Conservation (phyloP, 2,113 vertebrate genomes). For the Crotophaga sulcirostris region DNA sequence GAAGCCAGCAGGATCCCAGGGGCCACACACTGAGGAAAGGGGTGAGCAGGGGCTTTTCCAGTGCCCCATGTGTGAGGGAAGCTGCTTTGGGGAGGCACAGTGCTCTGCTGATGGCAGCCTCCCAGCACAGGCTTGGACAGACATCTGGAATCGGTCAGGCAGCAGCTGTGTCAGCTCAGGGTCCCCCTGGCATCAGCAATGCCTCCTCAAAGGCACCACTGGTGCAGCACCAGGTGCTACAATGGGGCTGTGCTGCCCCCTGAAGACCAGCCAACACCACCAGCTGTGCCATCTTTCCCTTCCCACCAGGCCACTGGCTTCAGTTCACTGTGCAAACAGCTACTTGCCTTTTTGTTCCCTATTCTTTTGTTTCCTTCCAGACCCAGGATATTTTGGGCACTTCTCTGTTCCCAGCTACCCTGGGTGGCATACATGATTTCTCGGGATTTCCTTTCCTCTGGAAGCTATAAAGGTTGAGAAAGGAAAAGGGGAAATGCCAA, state of each 20-base stretch:
- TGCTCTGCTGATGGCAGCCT: neutral
- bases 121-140: neutral
- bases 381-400: neutral
- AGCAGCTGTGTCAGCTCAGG: neutral
- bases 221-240: neutral
- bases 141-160: no score
- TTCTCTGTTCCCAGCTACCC: neutral
- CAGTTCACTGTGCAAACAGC: neutral
- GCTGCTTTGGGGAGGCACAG: neutral
- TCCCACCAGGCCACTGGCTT: neutral
- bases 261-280: neutral
- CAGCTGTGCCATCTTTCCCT: neutral
- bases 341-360: neutral
- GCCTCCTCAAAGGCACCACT: neutral
- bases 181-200: neutral
- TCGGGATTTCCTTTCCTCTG: neutral
- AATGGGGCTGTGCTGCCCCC: no score
- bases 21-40: neutral
- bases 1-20: accelerated
- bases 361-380: neutral
- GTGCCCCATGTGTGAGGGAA: neutral
- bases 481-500: neutral
- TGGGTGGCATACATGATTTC: neutral
- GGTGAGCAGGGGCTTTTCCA: neutral
- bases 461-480: neutral